Conservation (phyloP, 2,113 vertebrate genomes). For the Carettochelys insculpta region DNA sequence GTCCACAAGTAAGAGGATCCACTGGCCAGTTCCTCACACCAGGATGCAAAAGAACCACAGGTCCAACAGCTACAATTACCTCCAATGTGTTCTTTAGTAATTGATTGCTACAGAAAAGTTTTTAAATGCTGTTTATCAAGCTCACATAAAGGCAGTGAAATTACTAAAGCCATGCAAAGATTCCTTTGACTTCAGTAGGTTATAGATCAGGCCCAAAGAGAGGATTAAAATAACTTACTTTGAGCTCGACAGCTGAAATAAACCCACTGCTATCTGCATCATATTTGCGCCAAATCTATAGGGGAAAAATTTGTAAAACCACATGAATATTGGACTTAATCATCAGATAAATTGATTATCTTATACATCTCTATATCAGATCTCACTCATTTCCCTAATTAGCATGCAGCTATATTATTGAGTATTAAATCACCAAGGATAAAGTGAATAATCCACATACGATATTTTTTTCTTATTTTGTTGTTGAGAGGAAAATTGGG, state of each 20-base stretch:
- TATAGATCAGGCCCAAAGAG: background rate
- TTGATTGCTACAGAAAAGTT: background rate
- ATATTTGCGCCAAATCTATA: conserved; percentile 96
- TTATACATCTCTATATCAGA: background rate
- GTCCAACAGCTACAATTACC: background rate
- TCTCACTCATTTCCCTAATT: background rate
- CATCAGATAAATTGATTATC: background rate
- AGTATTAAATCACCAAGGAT: background rate
- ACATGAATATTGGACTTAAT: conserved; percentile 19
- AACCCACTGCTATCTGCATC: conserved; percentile 95
- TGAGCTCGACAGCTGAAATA: conserved; percentile 90
- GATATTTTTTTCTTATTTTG: conserved; percentile 19
- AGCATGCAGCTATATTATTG: background rate
- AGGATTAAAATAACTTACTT: conserved; percentile 74
- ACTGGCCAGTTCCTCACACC: background rate
- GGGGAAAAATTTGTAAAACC: background rate
- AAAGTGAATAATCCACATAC: conserved; percentile 25
- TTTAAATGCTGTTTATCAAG: background rate
- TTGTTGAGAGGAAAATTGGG: background rate
- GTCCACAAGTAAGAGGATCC: background rate
- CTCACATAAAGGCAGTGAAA: background rate
- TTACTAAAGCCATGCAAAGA: background rate
- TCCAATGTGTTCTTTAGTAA: background rate
- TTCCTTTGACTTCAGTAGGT: background rate
- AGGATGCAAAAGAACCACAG: background rate